Conservation (phyloP, 2,797 vertebrate genomes). For the Hyperoplus immaculatus region DNA sequence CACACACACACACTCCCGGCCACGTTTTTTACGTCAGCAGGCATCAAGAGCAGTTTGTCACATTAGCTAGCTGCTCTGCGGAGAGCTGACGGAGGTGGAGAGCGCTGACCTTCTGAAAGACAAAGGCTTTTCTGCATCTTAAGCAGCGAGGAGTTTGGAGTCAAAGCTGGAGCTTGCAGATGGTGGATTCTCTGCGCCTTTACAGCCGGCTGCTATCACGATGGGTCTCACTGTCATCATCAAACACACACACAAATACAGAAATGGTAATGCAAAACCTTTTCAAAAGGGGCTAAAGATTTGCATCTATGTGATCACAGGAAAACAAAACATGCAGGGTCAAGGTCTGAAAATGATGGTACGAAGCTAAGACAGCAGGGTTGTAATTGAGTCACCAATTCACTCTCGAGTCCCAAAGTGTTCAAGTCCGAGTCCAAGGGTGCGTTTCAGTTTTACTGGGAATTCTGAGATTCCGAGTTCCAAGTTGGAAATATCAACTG, state of each 20-base stretch:
- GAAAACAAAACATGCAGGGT: background rate
- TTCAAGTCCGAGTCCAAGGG: too few relatives aligned
- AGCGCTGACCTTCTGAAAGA: slow-evolving; percentile 73
- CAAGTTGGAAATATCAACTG: too few relatives aligned
- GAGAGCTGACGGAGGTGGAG: slow-evolving; percentile 30
- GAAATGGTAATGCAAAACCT: slow-evolving; percentile 18
- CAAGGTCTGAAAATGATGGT: background rate
- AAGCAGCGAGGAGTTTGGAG: slow-evolving; percentile 63
- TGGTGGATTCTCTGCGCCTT: slow-evolving; percentile 48
- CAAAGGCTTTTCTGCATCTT: slow-evolving; percentile 72
- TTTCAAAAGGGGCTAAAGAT: background rate
- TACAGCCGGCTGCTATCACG: slow-evolving; percentile 59
- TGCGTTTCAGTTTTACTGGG: too few relatives aligned
- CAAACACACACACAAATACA: slow-evolving; percentile 11
- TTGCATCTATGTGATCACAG: slow-evolving; percentile 2
- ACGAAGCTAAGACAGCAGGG: too few relatives aligned
- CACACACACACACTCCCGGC: slow-evolving; percentile 10
- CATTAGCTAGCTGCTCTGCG: slow-evolving; percentile 46
- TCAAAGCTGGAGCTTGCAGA: slow-evolving; percentile 51
- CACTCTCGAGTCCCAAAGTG: too few relatives aligned
- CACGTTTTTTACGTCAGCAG: slow-evolving; percentile 31
- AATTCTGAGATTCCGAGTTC: too few relatives aligned
- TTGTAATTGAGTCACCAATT: too few relatives aligned
- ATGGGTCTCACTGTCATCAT: slow-evolving; percentile 47
- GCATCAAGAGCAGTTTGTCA: slow-evolving; percentile 69